These are phyloP conservation scores for Ptilonorhynchus violaceus DNA, from an alignment of 2,113 vertebrate genomes.

Conservation along the genomic window DNA sequence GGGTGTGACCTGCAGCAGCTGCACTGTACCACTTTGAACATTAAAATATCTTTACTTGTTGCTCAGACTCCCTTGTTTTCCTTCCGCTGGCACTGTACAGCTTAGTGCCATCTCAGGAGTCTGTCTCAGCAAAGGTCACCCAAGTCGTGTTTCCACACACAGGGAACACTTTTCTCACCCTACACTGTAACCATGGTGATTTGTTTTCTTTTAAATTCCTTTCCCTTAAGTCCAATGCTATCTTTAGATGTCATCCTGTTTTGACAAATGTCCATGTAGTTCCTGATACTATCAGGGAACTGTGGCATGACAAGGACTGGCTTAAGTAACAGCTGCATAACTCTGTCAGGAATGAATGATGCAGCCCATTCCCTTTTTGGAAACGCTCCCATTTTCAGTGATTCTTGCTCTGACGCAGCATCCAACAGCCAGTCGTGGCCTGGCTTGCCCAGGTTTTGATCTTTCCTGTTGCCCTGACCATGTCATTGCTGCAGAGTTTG, in stretches of 20 bases:
- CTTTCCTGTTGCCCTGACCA: neutral
- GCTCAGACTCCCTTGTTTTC: neutral
- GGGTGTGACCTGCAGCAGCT: neutral
- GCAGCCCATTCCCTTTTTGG: neutral
- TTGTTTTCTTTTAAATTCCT: conserved; percentile 63
- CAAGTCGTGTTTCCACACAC: neutral
- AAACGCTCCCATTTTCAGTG: neutral
- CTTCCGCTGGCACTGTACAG: neutral
- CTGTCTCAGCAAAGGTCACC: neutral
- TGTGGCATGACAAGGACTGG: conserved; percentile 36
- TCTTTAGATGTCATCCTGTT: conserved; percentile 60
- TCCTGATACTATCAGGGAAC: conserved; percentile 29
- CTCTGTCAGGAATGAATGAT: conserved; percentile 26
- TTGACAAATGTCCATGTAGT: conserved; percentile 47
- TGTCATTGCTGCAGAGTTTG: neutral
- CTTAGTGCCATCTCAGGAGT: neutral
- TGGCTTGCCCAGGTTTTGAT: neutral
- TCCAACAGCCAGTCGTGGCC: neutral
- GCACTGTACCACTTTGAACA: neutral
- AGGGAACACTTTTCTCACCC: conserved; percentile 18
- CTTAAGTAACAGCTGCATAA: conserved; percentile 19
- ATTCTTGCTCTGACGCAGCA: neutral
- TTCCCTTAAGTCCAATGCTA: conserved; percentile 50
- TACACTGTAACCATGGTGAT: conserved; percentile 32
- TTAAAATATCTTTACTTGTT: neutral